Evolutionary conservation across 2,888 invertebrate species (phyloP).

Genomic region (Cinara cedri): DNA sequence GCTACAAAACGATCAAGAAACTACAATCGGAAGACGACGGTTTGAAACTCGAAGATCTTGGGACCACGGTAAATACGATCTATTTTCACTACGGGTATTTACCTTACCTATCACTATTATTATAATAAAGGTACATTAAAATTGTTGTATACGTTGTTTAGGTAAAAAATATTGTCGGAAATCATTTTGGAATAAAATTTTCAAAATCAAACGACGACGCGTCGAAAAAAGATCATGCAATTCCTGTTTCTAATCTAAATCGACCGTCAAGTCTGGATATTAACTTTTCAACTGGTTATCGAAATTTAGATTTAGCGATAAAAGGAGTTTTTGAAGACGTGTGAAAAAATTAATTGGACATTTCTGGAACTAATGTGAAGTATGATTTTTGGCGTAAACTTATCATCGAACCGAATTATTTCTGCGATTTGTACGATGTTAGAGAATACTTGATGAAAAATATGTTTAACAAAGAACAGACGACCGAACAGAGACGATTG

Average conservation of each 20-base stretch:
- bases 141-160: background rate
- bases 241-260: background rate
- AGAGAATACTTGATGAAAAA: slow-evolving; percentile 19
- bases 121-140: too few relatives aligned
- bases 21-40: background rate
- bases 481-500: background rate
- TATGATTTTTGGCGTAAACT: slow-evolving; percentile 25
- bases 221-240: background rate
- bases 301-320: slow-evolving; percentile 19
- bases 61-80: background rate
- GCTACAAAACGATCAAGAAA: background rate
- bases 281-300: background rate
- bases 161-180: slow-evolving; percentile 1
- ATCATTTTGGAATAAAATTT: slow-evolving; percentile 8
- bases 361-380: slow-evolving; percentile 1
- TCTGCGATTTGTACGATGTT: slow-evolving; percentile 11
- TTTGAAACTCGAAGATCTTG: background rate
- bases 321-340: background rate
- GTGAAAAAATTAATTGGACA: background rate
- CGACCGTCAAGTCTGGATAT: background rate
- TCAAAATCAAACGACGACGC: background rate
- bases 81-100: background rate
- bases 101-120: background rate
- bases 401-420: slow-evolving; percentile 22
- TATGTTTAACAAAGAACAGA: slow-evolving; percentile 10